phyloP scores from a whole-genome alignment of 2,888 invertebrate species.

The Zeuzera pyrina region DNA sequence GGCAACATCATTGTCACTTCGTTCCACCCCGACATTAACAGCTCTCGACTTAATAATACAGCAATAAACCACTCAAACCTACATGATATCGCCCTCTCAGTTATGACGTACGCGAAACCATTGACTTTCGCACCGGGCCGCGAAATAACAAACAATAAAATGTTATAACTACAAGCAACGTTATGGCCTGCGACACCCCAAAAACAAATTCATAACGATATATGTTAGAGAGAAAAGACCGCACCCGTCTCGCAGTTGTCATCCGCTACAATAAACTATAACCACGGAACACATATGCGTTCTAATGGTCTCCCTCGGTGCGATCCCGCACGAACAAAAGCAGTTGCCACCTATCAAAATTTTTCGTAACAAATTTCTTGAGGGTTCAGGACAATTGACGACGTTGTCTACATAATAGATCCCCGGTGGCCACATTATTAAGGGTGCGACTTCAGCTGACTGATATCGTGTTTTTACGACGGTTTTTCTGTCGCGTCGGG shows the following conservation, averaged over 20 bases:
- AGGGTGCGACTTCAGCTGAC: conserved; percentile 36
- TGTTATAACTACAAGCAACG: conserved; percentile 38
- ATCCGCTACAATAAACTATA: conserved; percentile 15
- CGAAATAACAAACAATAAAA: conserved; percentile 37
- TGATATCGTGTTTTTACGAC: conserved; percentile 40
- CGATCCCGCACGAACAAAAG: conserved; percentile 26
- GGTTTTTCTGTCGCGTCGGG: conserved; percentile 36
- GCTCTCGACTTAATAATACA: conserved; percentile 17
- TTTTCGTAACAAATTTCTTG: conserved; percentile 62
- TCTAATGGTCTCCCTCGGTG: conserved; percentile 18
- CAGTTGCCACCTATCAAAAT: conserved; percentile 47
- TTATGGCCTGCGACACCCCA: conserved; percentile 42
- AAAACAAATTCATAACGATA: conserved; percentile 37
- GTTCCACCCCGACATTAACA: conserved; percentile 14
- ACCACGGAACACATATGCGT: conserved; percentile 28
- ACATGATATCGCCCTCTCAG: conserved; percentile 6
- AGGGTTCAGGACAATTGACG: conserved; percentile 48
- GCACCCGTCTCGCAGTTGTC: conserved; percentile 16
- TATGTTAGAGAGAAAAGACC: conserved; percentile 23
- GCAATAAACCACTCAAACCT: conserved; percentile 7
- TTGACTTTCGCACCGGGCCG: conserved; percentile 30
- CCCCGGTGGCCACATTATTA: conserved; percentile 52
- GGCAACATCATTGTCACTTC: too few species aligned
- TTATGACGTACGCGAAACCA: conserved; percentile 9
- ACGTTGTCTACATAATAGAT: conserved; percentile 38